These are phyloP conservation scores for Pogonomyrmex barbatus DNA, from an alignment of 1,140 invertebrate genomes.

Conservation along the genomic window DNA sequence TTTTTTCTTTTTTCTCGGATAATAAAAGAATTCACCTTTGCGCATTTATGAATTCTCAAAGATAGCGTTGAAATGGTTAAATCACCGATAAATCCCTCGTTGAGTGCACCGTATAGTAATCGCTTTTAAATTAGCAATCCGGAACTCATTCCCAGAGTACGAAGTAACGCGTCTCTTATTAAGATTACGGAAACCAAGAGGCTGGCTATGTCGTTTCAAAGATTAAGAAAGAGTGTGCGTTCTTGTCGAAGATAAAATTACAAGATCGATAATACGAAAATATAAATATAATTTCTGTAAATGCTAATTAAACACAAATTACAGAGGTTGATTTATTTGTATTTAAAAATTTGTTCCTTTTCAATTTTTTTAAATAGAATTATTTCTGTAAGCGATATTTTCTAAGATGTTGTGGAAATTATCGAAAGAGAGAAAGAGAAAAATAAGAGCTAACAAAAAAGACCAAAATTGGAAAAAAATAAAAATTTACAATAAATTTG, in stretches of 20 bases:
- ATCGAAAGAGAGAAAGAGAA: not conserved
- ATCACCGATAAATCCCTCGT: conserved; percentile 46
- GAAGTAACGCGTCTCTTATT: conserved; percentile 30
- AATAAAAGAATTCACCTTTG: not conserved
- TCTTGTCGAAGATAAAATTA: not conserved
- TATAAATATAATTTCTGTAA: not conserved
- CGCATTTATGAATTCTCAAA: not conserved
- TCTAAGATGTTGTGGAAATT: not conserved
- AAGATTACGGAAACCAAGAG: conserved; percentile 18
- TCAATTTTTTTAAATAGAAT: not conserved
- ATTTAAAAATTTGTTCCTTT: not conserved
- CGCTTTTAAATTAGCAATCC: conserved; percentile 56
- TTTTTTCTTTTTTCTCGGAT: not conserved
- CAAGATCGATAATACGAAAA: not conserved
- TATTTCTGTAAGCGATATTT: not conserved
- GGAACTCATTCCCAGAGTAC: conserved; percentile 49
- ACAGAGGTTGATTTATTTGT: not conserved
- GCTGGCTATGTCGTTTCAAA: not conserved
- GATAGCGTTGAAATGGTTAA: conserved; percentile 23
- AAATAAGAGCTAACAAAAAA: not conserved
- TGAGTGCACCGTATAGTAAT: conserved; percentile 4
- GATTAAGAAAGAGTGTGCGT: not conserved
- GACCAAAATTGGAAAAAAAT: not conserved
- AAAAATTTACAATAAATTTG: not conserved
- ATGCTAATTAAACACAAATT: not conserved